These are phyloP conservation scores for Saccopteryx bilineata DNA, from an alignment of 2,113 vertebrate species.

Conservation along the genomic window DNA sequence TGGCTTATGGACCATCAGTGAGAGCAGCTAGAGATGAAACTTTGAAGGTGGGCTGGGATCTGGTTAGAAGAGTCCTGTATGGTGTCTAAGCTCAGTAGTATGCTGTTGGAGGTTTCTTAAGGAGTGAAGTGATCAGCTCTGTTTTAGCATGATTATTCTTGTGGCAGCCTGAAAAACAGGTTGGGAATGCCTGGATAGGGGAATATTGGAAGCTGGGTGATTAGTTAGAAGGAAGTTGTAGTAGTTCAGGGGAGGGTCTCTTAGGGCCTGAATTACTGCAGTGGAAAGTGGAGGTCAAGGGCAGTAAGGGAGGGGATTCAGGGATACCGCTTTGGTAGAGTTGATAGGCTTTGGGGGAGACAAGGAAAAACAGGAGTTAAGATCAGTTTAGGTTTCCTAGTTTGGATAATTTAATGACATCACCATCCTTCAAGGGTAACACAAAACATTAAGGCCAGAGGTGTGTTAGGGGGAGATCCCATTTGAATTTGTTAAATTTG, in stretches of 20 bases:
- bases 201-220: neutral
- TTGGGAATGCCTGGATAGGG: neutral
- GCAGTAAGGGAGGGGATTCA: neutral
- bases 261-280: neutral
- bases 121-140: neutral
- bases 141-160: constrained; percentile 22
- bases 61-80: neutral
- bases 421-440: neutral
- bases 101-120: neutral
- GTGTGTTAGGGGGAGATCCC: constrained; percentile 27
- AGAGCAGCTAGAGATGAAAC: neutral
- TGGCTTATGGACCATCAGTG: neutral
- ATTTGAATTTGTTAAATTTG: constrained; percentile 50
- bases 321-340: neutral
- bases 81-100: neutral
- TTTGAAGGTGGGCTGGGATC: neutral
- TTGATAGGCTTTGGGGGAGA: neutral
- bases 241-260: neutral
- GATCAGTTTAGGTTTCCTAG: neutral
- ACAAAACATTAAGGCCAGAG: neutral
- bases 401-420: constrained; percentile 31
- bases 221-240: constrained; percentile 2
- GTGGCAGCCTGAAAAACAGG: neutral
- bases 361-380: neutral
- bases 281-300: neutral